These are phyloP conservation scores for Solea solea DNA, from an alignment of 2,113 vertebrate species.

Conservation along the genomic window DNA sequence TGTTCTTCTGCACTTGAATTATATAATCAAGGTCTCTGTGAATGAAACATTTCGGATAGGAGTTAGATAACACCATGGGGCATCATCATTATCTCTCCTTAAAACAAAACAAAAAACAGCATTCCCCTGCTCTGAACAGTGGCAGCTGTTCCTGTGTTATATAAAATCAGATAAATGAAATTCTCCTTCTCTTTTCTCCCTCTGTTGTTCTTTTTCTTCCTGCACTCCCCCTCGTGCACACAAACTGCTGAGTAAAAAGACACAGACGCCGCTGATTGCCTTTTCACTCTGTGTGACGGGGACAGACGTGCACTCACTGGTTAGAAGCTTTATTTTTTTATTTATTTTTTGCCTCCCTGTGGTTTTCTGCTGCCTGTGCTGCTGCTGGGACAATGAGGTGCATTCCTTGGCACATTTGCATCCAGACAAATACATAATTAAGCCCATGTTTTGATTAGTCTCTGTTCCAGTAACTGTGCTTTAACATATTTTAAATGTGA, in stretches of 20 bases:
- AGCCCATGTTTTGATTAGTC: neutral
- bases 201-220: conserved; percentile 22
- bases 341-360: conserved; percentile 1
- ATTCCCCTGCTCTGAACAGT: conserved; percentile 13
- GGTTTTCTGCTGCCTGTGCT: neutral
- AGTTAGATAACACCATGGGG: conserved; percentile 54
- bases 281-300: conserved; percentile 21
- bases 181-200: conserved; percentile 13
- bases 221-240: conserved; percentile 23
- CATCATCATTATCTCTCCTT: conserved; percentile 42
- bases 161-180: conserved; percentile 53
- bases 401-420: neutral
- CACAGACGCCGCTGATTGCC: conserved; percentile 30
- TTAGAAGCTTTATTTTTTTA: neutral
- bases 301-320: conserved; percentile 25
- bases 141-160: conserved; percentile 50
- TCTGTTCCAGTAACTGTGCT: neutral
- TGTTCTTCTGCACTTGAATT: conserved; percentile 41
- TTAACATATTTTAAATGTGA: neutral
- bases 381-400: neutral
- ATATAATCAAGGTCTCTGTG: conserved; percentile 49
- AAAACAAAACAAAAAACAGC: conserved; percentile 33
- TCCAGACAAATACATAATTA: conserved; percentile 21
- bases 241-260: conserved; percentile 6
- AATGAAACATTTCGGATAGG: conserved; percentile 36